phyloP scores from a whole-genome alignment of 1,140 invertebrate species.

The Drosophila prosaltans region DNA sequence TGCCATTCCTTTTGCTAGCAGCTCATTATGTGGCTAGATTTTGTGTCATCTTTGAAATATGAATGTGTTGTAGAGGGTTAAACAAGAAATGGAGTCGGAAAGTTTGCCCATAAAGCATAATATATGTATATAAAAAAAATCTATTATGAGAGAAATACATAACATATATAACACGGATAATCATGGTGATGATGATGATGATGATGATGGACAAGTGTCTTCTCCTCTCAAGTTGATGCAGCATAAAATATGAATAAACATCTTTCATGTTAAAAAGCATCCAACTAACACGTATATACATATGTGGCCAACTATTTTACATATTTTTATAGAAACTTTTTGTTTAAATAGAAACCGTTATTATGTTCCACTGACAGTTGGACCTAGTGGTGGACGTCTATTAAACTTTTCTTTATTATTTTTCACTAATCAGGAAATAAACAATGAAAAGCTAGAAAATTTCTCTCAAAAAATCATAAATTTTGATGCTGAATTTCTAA shows the following conservation, averaged over 20 bases:
- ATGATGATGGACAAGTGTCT: background rate
- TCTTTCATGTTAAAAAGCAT: background rate
- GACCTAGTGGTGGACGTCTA: too few relatives aligned
- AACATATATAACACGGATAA: background rate
- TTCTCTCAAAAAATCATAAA: too few relatives aligned
- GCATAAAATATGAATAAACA: background rate
- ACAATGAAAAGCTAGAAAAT: too few relatives aligned
- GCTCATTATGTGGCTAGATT: constrained; percentile 71
- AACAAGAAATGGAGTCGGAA: constrained; percentile 10
- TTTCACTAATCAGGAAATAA: too few relatives aligned
- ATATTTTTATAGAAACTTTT: too few relatives aligned
- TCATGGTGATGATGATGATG: too few relatives aligned
- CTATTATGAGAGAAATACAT: constrained; percentile 3
- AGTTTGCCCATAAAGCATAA: constrained; percentile 22
- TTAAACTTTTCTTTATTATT: too few relatives aligned
- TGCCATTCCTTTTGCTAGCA: constrained; percentile 61
- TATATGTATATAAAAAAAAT: constrained; percentile 8
- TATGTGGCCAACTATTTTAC: too few relatives aligned
- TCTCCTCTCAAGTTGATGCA: background rate
- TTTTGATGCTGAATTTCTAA: too few relatives aligned
- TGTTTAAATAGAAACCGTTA: too few relatives aligned
- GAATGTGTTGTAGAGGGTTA: constrained; percentile 48
- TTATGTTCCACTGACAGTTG: too few relatives aligned
- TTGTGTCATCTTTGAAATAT: constrained; percentile 55
- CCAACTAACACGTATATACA: too few relatives aligned